Evolutionary conservation across 2,888 invertebrate species (phyloP).

Genomic region (Eristalis arbustorum): DNA sequence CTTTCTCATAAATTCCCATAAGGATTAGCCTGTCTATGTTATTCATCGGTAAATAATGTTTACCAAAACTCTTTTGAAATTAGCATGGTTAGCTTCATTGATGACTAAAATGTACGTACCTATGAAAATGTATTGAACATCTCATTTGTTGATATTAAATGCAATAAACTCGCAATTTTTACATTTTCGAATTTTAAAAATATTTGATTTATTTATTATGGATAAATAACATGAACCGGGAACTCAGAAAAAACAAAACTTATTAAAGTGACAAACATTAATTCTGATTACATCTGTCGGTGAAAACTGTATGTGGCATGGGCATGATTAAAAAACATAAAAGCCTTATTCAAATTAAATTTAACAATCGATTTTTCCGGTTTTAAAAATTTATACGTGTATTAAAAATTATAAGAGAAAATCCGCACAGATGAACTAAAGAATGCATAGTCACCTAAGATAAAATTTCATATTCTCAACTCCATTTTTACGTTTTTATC

Average conservation of each 20-base stretch:
- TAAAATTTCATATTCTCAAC: background rate
- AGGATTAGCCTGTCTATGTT: background rate
- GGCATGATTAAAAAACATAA: background rate
- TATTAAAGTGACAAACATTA: background rate
- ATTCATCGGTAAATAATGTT: background rate
- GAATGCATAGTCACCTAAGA: constrained; percentile 46
- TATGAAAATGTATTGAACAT: too few relatives aligned
- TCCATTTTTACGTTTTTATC: constrained; percentile 26
- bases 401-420: background rate
- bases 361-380: background rate
- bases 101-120: too few relatives aligned
- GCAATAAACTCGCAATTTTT: too few relatives aligned
- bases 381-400: background rate
- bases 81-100: too few relatives aligned
- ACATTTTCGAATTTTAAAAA: background rate
- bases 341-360: background rate
- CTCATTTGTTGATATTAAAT: too few relatives aligned
- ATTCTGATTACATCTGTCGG: background rate
- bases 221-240: background rate
- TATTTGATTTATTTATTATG: background rate
- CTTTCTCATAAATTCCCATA: background rate
- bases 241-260: background rate
- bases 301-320: background rate
- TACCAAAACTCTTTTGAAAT: background rate
- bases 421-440: constrained; percentile 29